Evolutionary conservation across 2,797 vertebrate genomes (phyloP).

Genomic region (Pampus argenteus): DNA sequence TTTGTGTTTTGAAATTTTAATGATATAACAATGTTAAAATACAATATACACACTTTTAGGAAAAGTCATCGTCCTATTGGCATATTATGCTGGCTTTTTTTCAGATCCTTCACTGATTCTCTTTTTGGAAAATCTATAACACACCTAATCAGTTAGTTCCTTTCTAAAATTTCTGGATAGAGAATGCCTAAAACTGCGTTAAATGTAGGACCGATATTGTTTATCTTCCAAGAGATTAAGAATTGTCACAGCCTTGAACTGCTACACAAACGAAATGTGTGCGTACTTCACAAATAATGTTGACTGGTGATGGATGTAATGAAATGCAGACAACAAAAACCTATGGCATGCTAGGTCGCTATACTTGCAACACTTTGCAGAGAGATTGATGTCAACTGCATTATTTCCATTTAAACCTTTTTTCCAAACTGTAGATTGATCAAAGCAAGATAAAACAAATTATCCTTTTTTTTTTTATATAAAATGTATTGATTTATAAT

Average conservation of each 20-base stretch:
- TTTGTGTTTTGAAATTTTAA: too few relatives aligned
- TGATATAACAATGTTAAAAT: too few relatives aligned
- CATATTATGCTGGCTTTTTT: conserved; percentile 51
- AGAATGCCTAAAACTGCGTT: conserved; percentile 38
- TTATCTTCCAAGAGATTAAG: conserved; percentile 54
- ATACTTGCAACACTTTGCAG: conserved; percentile 74
- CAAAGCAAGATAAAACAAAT: too few relatives aligned
- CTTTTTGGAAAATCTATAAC: conserved; percentile 42
- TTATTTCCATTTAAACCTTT: conserved; percentile 62
- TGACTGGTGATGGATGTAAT: conserved; percentile 71
- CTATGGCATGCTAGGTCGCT: conserved; percentile 73
- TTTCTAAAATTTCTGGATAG: conserved; percentile 49
- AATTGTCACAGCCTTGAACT: conserved; percentile 49
- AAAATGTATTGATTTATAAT: conserved; percentile 88
- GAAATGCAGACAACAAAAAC: conserved; percentile 71
- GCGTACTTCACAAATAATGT: conserved; percentile 60
- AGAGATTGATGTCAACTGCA: conserved; percentile 73
- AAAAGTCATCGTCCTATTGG: too few relatives aligned
- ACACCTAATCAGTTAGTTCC: conserved; percentile 26
- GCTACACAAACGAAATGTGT: conserved; percentile 36
- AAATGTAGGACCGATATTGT: conserved; percentile 51
- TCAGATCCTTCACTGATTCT: conserved; percentile 28
- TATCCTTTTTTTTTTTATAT: too few relatives aligned
- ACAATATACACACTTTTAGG: too few relatives aligned
- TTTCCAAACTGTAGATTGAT: conserved; percentile 60